phyloP scores from a whole-genome alignment of 1,140 invertebrate species.

The Galleria mellonella region DNA sequence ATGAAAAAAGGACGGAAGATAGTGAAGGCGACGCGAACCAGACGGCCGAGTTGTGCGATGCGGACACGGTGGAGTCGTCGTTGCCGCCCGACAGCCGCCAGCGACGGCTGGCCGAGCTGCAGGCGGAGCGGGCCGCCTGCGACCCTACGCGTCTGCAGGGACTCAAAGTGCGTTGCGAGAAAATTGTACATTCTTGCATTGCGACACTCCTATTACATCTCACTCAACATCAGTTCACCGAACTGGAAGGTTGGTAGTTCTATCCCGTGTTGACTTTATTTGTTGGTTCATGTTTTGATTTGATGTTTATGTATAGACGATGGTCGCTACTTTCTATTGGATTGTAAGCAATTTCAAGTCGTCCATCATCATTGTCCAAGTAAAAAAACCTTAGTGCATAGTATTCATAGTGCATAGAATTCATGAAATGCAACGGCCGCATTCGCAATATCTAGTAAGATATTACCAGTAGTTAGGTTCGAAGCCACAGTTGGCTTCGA shows the following conservation, averaged over 20 bases:
- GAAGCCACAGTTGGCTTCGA: no score
- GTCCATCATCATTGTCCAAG: no score
- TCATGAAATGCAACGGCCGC: no score
- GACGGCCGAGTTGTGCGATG: slow-evolving; percentile 74
- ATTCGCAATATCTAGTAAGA: no score
- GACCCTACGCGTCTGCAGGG: slow-evolving; percentile 87
- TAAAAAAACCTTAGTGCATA: no score
- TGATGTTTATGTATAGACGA: no score
- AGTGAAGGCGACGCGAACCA: slow-evolving; percentile 67
- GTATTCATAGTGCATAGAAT: no score
- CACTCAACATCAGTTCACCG: slow-evolving; percentile 87
- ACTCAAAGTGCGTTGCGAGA: slow-evolving; percentile 86
- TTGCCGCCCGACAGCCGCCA: slow-evolving; percentile 79
- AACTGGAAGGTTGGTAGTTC: slow-evolving; percentile 83
- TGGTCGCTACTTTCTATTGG: no score
- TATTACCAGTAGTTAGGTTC: no score
- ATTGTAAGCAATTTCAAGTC: no score
- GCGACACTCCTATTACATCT: slow-evolving; percentile 85
- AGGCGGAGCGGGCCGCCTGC: slow-evolving; percentile 86
- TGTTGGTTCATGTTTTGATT: not conserved
- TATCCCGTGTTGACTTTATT: no score
- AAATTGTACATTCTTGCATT: slow-evolving; percentile 80
- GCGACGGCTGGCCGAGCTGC: slow-evolving; percentile 77
- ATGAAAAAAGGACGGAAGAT: slow-evolving; percentile 60
- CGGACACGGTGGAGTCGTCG: slow-evolving; percentile 81